Conservation (phyloP, 1,140 invertebrate genomes). For the Medauroidea extradentata region DNA sequence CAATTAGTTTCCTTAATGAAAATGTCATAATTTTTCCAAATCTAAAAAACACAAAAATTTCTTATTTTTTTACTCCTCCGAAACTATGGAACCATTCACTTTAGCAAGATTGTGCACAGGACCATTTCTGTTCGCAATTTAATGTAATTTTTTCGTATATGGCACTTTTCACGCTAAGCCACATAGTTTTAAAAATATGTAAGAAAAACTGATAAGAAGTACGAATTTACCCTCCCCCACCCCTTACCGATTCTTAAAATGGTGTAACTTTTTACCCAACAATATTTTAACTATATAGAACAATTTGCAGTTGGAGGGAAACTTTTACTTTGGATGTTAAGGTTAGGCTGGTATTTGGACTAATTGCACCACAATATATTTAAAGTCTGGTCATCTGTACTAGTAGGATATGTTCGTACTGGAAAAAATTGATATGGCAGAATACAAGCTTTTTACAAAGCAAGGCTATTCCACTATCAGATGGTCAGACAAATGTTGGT, state of each 20-base stretch:
- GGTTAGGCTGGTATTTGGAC: neutral
- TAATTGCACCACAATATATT: neutral
- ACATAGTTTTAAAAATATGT: neutral
- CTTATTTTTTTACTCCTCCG: neutral
- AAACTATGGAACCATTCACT: neutral
- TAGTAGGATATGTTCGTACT: constrained; percentile 41
- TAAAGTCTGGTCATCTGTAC: constrained; percentile 43
- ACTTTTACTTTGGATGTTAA: neutral
- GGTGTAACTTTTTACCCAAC: neutral
- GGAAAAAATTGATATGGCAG: constrained; percentile 31
- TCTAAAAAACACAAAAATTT: neutral
- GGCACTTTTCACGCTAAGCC: neutral
- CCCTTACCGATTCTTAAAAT: neutral
- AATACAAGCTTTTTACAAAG: constrained; percentile 37
- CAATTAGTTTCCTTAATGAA: neutral
- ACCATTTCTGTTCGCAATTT: neutral
- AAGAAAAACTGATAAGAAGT: neutral
- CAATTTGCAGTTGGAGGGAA: neutral
- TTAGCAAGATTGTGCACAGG: neutral
- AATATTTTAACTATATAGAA: neutral
- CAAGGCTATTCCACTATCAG: constrained; percentile 37
- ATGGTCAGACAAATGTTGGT: constrained; percentile 42
- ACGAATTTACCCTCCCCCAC: neutral
- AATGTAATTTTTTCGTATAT: neutral
- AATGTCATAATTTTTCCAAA: neutral